Conservation (phyloP, 2,888 invertebrate genomes). For the Ptilodon capucinus region DNA sequence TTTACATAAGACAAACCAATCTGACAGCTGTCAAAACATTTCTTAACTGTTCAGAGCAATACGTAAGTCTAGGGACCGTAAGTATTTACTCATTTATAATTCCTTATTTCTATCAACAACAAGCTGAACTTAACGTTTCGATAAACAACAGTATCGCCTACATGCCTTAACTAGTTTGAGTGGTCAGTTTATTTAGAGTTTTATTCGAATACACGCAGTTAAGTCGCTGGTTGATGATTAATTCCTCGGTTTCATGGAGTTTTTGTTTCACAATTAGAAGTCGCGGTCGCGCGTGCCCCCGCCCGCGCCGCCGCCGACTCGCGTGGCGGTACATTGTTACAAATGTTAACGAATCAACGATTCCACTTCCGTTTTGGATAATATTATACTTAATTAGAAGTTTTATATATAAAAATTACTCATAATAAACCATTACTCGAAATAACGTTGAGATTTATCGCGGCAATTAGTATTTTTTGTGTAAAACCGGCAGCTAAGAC, state of each 20-base stretch:
- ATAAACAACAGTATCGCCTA: too few species aligned
- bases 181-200: neutral
- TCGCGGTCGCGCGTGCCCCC: conserved; percentile 53
- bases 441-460: conserved; percentile 34
- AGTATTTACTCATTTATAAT: too few species aligned
- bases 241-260: conserved; percentile 72
- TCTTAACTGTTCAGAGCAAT: too few species aligned
- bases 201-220: conserved; percentile 55
- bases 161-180: neutral
- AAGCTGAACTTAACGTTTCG: too few species aligned
- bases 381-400: conserved; percentile 66
- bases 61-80: too few species aligned
- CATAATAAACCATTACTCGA: conserved; percentile 32
- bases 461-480: conserved; percentile 17
- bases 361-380: conserved; percentile 58
- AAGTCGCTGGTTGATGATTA: conserved; percentile 64
- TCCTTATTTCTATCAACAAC: too few species aligned
- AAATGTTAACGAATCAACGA: conserved; percentile 59
- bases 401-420: conserved; percentile 47
- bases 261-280: conserved; percentile 76
- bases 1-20: too few species aligned
- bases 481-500: conserved; percentile 21
- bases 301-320: conserved; percentile 48
- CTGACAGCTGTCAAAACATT: too few species aligned
- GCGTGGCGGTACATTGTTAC: conserved; percentile 66